Evolutionary conservation across 1,140 invertebrate species (phyloP), one percentile per base, ranked within the genome.

Genomic region (Idris sp.): DNA sequence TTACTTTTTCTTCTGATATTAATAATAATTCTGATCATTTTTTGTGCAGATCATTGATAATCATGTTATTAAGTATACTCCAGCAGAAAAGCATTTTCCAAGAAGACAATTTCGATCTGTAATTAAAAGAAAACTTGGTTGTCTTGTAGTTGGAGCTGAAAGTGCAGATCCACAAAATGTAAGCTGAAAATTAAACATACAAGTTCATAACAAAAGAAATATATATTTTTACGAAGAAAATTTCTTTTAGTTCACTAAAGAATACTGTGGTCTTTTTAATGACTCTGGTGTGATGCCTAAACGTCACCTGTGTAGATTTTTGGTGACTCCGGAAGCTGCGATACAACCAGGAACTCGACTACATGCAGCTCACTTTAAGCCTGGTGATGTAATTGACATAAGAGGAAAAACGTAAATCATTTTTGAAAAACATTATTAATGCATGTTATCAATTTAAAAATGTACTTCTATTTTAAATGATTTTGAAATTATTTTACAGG

Each of bases 11-110:
- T 33, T 10, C 11, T 10, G 4, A 33, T n/a, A 33, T 33, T 33
- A 2, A 33, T n/a, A n/a, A n/a, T n/a, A n/a, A n/a, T n/a, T n/a
- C n/a, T n/a, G n/a, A n/a, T n/a, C n/a, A n/a, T n/a, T n/a, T n/a
- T 10, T 35, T 77, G 86, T 88, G 35, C 79, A 97, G 95, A 90
- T 98, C 10, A 87, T 95, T 15, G 98, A 99, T 83, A 99, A 99
- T 88, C 97, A 99, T 90, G 96, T 99, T 2, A 92, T 99, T 36
- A 94, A 93, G 80, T 98, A 98, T 85, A 93, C 92, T 61, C 91
- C 95, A 10, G 96, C 97, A 8, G 94, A 96, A 83, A 88, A 94
- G 79, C 95, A 91, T 82, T 80, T 89, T 10, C 89, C 92, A n/a
- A 88, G 89, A 76, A 86, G 87, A 80, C 82, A 81, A 54, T 74